Percentiles rank a stretch among this genome's conserved stretches.
Conservation (phyloP, 2,113 vertebrate genomes). For the Phalacrocorax aristotelis region DNA sequence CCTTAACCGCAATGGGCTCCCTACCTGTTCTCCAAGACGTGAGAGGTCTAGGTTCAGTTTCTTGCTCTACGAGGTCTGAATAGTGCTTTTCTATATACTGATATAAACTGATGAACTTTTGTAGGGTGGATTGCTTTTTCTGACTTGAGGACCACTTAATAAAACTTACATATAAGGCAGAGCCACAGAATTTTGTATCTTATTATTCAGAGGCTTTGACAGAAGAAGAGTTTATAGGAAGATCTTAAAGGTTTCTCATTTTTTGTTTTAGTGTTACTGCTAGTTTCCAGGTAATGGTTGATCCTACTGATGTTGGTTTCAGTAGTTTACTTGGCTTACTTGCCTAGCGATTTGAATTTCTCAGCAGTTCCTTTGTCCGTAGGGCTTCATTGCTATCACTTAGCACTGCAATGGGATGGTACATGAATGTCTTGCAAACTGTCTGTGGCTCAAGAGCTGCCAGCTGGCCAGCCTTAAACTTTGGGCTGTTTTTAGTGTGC, state of each 20-base stretch:
- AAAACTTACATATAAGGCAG: neutral
- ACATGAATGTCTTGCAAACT: neutral
- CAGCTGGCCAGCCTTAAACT: neutral
- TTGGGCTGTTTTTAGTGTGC: neutral
- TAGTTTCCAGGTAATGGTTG: neutral
- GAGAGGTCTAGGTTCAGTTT: neutral
- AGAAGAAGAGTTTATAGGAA: neutral
- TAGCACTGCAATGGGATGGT: neutral
- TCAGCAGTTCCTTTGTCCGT: neutral
- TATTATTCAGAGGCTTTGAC: neutral
- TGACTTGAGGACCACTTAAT: neutral
- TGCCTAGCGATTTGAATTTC: neutral
- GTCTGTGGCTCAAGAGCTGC: neutral
- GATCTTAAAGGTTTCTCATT: neutral
- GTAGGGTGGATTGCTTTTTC: neutral
- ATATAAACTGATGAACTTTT: neutral
- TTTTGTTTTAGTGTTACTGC: neutral
- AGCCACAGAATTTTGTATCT: neutral
- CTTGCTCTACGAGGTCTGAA: neutral
- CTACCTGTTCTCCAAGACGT: neutral
- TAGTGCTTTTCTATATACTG: neutral
- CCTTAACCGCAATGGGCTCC: neutral
- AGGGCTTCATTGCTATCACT: neutral
- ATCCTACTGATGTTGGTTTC: neutral
- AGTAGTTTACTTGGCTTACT: neutral